These are phyloP conservation scores for Pyrgilauda ruficollis DNA, from an alignment of 2,113 vertebrate species.

Conservation along the genomic window DNA sequence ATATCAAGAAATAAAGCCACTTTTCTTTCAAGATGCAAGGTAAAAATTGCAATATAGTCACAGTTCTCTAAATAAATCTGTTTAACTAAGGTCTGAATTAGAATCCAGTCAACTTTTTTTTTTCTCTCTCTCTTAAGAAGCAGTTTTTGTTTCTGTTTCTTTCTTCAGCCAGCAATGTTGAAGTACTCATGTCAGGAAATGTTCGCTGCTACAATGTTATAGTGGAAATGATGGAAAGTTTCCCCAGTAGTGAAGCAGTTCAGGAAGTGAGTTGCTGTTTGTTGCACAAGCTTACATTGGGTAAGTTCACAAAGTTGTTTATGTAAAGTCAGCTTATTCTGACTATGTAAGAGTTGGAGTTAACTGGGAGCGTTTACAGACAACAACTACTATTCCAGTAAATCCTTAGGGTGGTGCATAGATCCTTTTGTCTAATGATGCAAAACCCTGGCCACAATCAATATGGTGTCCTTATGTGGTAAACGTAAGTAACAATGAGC, in stretches of 20 bases:
- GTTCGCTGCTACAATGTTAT: constrained; percentile 87
- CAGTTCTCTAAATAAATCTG: background rate
- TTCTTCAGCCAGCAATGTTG: constrained; percentile 86
- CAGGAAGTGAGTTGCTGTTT: constrained; percentile 91
- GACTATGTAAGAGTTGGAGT: background rate
- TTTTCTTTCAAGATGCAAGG: background rate
- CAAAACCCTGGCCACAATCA: background rate
- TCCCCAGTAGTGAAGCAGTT: constrained; percentile 79
- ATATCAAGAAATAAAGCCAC: background rate
- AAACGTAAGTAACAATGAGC: background rate
- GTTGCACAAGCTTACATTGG: constrained; percentile 85
- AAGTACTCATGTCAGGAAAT: constrained; percentile 93
- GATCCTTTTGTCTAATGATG: background rate
- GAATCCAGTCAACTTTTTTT: background rate
- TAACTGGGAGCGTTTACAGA: background rate
- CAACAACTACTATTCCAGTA: background rate
- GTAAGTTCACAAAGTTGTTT: constrained; percentile 71
- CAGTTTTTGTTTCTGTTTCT: constrained; percentile 31
- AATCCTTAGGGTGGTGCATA: background rate
- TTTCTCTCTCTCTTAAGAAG: background rate
- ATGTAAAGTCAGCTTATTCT: background rate
- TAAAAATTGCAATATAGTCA: background rate
- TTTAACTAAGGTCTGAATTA: background rate
- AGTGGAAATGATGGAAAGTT: constrained; percentile 81
- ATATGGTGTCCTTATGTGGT: background rate